Conservation (phyloP, 2,113 vertebrate genomes). For the Meles meles region DNA sequence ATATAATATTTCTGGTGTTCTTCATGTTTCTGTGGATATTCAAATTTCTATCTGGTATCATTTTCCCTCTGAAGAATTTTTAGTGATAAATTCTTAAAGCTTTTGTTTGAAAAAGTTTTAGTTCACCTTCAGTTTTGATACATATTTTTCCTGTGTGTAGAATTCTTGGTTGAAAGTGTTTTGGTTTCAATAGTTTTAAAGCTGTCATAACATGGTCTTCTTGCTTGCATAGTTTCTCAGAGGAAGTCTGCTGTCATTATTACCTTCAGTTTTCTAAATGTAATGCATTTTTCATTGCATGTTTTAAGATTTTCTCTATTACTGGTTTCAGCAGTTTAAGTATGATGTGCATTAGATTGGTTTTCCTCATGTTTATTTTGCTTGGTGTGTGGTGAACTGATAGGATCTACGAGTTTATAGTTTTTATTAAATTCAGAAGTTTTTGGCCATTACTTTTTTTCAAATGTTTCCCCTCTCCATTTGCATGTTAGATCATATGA, state of each 20-base stretch:
- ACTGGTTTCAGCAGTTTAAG: background rate
- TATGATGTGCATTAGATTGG: background rate
- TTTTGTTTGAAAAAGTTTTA: background rate
- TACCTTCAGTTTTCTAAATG: background rate
- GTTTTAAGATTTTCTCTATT: background rate
- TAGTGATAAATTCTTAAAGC: background rate
- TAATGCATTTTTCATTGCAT: background rate
- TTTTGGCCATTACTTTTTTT: background rate
- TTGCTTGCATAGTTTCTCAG: background rate
- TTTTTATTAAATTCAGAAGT: background rate
- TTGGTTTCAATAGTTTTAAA: background rate
- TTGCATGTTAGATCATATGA: background rate
- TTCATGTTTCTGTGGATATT: slow-evolving; percentile 1
- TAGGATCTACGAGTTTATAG: background rate
- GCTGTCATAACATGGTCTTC: background rate
- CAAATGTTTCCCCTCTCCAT: background rate
- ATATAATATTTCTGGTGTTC: background rate
- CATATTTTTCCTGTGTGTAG: background rate
- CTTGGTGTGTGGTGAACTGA: background rate
- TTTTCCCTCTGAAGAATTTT: background rate
- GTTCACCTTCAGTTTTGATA: background rate
- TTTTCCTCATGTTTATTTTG: background rate
- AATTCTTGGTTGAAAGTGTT: background rate
- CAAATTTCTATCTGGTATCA: background rate
- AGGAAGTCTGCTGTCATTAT: background rate